phyloP scores from a whole-genome alignment of 37 sponge, comb jelly and placozoan genomes.

The Beroe ovata region DNA sequence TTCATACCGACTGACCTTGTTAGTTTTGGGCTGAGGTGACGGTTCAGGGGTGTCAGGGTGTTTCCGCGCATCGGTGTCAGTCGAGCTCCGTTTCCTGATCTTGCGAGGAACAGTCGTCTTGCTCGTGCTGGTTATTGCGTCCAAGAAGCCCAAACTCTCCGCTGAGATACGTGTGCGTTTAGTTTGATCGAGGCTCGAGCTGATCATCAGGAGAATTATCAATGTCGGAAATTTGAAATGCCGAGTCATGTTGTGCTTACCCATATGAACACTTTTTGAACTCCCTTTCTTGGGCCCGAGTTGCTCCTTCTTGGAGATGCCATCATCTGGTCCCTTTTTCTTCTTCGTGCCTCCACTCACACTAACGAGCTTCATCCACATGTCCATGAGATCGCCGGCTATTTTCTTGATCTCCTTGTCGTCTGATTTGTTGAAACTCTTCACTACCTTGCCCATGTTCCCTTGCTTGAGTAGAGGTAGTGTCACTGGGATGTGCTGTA shows the following conservation, averaged over 20 bases:
- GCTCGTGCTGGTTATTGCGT: slow-evolving; percentile 60
- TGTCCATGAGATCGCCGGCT: slow-evolving; percentile 29
- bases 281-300: slow-evolving; percentile 2
- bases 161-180: too few species aligned
- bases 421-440: slow-evolving; percentile 63
- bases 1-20: background rate
- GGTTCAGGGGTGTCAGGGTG: slow-evolving; percentile 13
- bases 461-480: slow-evolving; percentile 43
- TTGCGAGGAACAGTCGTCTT: background rate
- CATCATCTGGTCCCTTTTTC: slow-evolving; percentile 39
- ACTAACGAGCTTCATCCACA: slow-evolving; percentile 49
- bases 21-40: background rate
- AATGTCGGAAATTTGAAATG: too few species aligned
- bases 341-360: background rate
- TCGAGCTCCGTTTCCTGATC: slow-evolving; percentile 49
- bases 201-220: too few species aligned
- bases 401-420: slow-evolving; percentile 39
- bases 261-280: slow-evolving; percentile 10
- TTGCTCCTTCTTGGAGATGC: slow-evolving; percentile 29
- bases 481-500: slow-evolving; percentile 43
- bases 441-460: slow-evolving; percentile 58
- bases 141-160: slow-evolving; percentile 60
- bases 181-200: too few species aligned
- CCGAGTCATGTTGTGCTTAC: background rate
- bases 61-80: slow-evolving; percentile 22